A percentile compares a stretch with the other conserved stretches of the same genome.
These are phyloP conservation scores for Eretmochelys imbricata DNA, from an alignment of 2,113 vertebrate genomes.

Conservation along the genomic window DNA sequence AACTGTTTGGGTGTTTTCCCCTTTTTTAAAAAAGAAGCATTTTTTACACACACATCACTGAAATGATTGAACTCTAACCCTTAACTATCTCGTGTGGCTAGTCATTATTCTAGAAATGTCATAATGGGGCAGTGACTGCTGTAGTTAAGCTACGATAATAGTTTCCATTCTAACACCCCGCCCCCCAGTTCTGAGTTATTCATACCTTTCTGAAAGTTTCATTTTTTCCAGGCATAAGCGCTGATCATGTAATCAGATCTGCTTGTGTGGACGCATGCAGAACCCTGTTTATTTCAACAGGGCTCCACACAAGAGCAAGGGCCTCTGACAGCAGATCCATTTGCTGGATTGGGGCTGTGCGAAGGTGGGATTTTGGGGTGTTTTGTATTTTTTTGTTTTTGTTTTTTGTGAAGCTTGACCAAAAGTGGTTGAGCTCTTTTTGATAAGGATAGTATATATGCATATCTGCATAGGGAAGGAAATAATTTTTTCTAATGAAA, in stretches of 20 bases:
- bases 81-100: not conserved
- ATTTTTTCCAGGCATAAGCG: fast-evolving
- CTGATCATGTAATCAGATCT: fast-evolving
- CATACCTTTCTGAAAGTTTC: not conserved
- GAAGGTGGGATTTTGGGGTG: not conserved
- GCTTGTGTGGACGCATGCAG: fast-evolving
- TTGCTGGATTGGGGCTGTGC: fast-evolving
- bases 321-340: not conserved
- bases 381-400: not conserved
- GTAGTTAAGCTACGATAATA: fast-evolving
- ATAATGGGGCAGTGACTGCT: not conserved
- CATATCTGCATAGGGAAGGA: not conserved
- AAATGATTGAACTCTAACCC: not conserved
- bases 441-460: not conserved
- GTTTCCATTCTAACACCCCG: not conserved
- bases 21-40: not conserved
- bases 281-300: fast-evolving
- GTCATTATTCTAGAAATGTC: not conserved
- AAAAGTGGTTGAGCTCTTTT: fast-evolving
- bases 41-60: not conserved
- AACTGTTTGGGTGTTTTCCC: not conserved
- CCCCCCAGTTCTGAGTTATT: not conserved
- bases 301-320: not conserved
- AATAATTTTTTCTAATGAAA: not conserved
- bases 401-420: not conserved